Base-by-base conservation (phyloP, 2,888 invertebrate genomes). In the Meliscaeva auricollis region DNA sequence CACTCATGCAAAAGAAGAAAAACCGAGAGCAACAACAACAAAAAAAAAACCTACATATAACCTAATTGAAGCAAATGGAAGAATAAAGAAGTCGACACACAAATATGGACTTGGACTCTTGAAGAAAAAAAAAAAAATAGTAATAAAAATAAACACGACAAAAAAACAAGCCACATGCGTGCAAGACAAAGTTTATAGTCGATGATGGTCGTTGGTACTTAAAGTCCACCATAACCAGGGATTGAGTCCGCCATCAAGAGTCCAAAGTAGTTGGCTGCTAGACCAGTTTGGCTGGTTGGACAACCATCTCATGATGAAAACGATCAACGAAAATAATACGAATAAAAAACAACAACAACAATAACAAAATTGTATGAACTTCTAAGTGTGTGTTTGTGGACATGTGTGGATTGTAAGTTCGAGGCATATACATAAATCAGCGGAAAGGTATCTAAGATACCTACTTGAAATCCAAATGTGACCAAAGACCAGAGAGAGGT, bases 271-370 rank as follows among this genome's bases (percentile, higher is more conserved):
- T 76, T 77, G 68, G 32, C 26, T 26, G 38, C 73, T 81, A 81
- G 85, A 85, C 85, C 85, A 77, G 85, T 85, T 85, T 50, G 77
- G 81, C 85, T 85, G 85, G 85, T 85, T 85, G 81, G 85, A 77
- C 85, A 85, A 69, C 77, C 81, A 81, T 81, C 46, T 64, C 85
- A 54, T 50, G 72, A 84, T 72, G 74, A 60, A 76, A 62, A 77
- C n/a, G 64, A 81, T 76, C 79, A 84, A 76, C 54, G 62, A 72
- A 15, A 30, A 22, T 17, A 11, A 15, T 9, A 13, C 9, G 3
- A 9, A 56, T 15, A 1, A 54, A 54, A 7, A 30, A 54, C 11
- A 56, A 56, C 11, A 56, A 56, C 11, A 32, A 73, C 69, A 58
- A 30, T n/a, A 41, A 35, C 48, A 72, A 26, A 32, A 26, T 26